These are phyloP conservation scores for Limenitis arthemis DNA, from an alignment of 2,888 invertebrate genomes.

Conservation along the genomic window DNA sequence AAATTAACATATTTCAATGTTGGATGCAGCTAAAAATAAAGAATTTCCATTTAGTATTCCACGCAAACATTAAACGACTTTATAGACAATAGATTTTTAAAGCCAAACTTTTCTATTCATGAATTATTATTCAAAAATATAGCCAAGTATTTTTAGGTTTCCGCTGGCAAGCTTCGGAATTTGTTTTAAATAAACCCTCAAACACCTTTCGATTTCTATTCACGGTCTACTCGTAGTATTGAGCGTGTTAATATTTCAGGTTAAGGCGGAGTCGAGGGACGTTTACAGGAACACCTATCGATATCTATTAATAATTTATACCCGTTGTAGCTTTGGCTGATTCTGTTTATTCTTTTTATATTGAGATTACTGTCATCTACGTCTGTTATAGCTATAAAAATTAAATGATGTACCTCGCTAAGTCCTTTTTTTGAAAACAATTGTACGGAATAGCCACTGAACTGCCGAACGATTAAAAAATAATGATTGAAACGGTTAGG, in stretches of 20 bases:
- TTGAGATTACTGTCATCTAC: too few relatives aligned
- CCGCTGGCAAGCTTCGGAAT: slow-evolving; percentile 19
- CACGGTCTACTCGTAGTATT: slow-evolving; percentile 8
- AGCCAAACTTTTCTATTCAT: neutral
- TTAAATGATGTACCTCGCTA: too few relatives aligned
- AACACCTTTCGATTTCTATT: slow-evolving; percentile 17
- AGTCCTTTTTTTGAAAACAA: too few relatives aligned
- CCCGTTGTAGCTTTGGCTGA: neutral
- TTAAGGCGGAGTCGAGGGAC: neutral
- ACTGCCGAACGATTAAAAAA: too few relatives aligned
- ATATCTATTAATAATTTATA: neutral
- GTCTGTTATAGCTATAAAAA: too few relatives aligned
- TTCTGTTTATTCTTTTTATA: neutral
- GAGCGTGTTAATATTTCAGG: slow-evolving; percentile 15
- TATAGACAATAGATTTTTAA: slow-evolving; percentile 5
- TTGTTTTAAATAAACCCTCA: slow-evolving; percentile 25
- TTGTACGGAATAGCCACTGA: too few relatives aligned
- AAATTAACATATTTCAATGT: too few relatives aligned
- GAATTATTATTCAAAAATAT: slow-evolving; percentile 7
- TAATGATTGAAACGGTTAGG: too few relatives aligned
- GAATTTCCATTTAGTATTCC: neutral
- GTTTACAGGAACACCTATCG: neutral
- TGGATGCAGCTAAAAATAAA: neutral
- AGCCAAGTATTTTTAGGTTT: slow-evolving; percentile 7
- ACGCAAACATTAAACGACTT: slow-evolving; percentile 2